Conservation (phyloP, 2,113 vertebrate genomes). For the Chlorocebus sabaeus region DNA sequence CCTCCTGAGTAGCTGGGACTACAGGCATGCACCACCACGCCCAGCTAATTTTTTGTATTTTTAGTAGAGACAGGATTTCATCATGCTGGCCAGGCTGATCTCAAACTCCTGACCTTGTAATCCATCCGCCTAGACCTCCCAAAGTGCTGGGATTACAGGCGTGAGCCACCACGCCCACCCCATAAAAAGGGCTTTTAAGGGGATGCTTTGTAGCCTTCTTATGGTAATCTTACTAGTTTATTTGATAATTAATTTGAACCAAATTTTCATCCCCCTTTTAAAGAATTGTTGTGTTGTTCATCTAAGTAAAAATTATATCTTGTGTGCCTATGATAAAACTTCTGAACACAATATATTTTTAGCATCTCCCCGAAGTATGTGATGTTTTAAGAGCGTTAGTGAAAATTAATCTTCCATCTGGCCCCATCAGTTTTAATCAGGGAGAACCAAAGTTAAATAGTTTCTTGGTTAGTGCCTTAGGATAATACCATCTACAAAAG, state of each 20-base stretch:
- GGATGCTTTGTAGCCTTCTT: background rate
- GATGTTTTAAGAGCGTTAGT: slow-evolving; percentile 7
- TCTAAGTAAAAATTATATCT: background rate
- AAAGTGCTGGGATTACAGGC: no score
- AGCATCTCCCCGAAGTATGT: background rate
- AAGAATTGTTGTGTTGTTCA: background rate
- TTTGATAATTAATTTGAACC: slow-evolving; percentile 32
- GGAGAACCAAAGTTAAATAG: background rate
- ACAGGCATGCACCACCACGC: no score
- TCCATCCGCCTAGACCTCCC: no score
- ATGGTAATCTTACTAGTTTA: background rate
- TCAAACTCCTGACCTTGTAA: no score
- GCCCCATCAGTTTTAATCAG: background rate
- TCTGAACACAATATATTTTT: background rate
- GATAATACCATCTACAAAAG: background rate
- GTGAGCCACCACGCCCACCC: no score
- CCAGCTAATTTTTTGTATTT: no score
- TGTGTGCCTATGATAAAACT: background rate
- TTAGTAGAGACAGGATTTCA: no score
- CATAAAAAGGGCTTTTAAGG: background rate
- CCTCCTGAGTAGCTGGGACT: no score
- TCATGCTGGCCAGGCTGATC: no score
- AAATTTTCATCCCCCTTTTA: background rate
- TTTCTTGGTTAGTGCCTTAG: slow-evolving; percentile 20
- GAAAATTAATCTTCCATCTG: background rate